phyloP scores from a whole-genome alignment of 2,113 vertebrate species.

The Mirounga angustirostris region DNA sequence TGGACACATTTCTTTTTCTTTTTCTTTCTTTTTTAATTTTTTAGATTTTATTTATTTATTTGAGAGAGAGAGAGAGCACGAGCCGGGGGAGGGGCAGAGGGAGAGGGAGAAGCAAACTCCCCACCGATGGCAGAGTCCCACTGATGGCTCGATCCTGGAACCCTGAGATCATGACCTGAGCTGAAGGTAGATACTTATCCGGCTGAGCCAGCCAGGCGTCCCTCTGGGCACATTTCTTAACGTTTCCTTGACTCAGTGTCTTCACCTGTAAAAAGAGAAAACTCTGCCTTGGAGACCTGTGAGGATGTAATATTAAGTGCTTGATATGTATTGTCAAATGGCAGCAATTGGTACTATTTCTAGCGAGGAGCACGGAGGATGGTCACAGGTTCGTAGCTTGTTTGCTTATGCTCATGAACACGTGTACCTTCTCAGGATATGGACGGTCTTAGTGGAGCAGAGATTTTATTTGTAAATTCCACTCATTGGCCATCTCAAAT shows the following conservation, averaged over 20 bases:
- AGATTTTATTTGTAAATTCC: neutral
- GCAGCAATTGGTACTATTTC: neutral
- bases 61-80: neutral
- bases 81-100: neutral
- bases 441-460: neutral
- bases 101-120: neutral
- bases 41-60: neutral
- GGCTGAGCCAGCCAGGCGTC: neutral
- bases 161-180: neutral
- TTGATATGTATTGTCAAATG: neutral
- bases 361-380: neutral
- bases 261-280: slow-evolving; percentile 29
- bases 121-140: no score
- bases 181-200: neutral
- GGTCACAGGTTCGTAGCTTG: neutral
- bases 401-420: neutral
- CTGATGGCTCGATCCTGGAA: neutral
- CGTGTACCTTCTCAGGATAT: neutral
- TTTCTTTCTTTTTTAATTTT: neutral
- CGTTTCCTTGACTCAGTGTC: neutral
- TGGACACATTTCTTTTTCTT: neutral
- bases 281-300: neutral
- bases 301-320: neutral
- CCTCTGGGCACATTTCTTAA: neutral
- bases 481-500: neutral